phyloP scores from a whole-genome alignment of 2,888 invertebrate species.

The Sipunculus nudus region DNA sequence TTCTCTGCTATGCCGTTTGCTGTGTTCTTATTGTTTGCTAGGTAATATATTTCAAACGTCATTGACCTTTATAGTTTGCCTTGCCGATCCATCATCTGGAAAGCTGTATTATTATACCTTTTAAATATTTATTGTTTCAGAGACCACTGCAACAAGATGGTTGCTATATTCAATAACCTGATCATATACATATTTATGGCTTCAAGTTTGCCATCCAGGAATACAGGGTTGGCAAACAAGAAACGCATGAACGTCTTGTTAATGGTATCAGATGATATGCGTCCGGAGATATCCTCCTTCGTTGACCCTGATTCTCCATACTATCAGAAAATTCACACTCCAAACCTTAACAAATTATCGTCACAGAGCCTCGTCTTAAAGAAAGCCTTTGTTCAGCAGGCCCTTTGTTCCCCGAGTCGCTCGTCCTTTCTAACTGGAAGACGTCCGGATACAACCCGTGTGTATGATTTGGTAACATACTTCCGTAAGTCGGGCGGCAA shows the following conservation, averaged over 20 bases:
- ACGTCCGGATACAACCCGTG: conserved; percentile 43
- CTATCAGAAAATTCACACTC: conserved; percentile 38
- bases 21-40: no score
- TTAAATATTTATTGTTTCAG: no score
- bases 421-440: conserved; percentile 42
- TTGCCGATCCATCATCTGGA: no score
- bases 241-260: conserved; percentile 27
- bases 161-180: no score
- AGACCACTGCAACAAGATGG: no score
- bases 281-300: conserved; percentile 37
- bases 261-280: conserved; percentile 31
- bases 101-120: no score
- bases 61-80: no score
- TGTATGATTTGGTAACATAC: conserved; percentile 37
- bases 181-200: no score
- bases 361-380: conserved; percentile 34
- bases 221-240: no score
- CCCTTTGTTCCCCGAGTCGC: conserved; percentile 40
- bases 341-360: conserved; percentile 36
- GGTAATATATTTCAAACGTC: no score
- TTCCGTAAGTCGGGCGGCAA: conserved; percentile 40
- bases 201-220: no score
- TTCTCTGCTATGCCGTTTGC: no score
- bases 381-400: conserved; percentile 36
- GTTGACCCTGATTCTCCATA: conserved; percentile 30